These are phyloP conservation scores for Pinna nobilis DNA, from an alignment of 1,140 invertebrate species.

Conservation along the genomic window DNA sequence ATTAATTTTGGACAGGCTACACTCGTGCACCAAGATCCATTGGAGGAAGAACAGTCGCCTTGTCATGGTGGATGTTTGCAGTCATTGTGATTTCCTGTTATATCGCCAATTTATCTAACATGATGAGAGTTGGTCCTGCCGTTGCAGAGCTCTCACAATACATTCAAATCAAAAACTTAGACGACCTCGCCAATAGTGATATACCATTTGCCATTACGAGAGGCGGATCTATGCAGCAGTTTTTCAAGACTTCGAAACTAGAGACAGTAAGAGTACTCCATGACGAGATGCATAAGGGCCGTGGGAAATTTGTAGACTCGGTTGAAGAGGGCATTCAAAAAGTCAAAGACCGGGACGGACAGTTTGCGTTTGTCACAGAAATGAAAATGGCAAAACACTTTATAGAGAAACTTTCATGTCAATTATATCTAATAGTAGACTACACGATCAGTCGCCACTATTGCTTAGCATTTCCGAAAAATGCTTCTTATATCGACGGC, in stretches of 20 bases:
- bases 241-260: slow-evolving; percentile 81
- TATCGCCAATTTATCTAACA: slow-evolving; percentile 60
- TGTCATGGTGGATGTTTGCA: slow-evolving; percentile 67
- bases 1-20: slow-evolving; percentile 56
- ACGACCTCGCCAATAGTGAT: slow-evolving; percentile 84
- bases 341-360: slow-evolving; percentile 72
- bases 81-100: slow-evolving; percentile 62
- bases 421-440: slow-evolving; percentile 53
- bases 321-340: slow-evolving; percentile 53
- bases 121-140: slow-evolving; percentile 45
- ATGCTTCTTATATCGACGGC: slow-evolving; percentile 9
- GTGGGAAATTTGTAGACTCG: slow-evolving; percentile 18
- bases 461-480: slow-evolving; percentile 39
- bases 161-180: slow-evolving; percentile 89
- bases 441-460: slow-evolving; percentile 42
- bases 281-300: slow-evolving; percentile 32
- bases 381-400: slow-evolving; percentile 84
- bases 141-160: slow-evolving; percentile 87
- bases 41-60: slow-evolving; percentile 56
- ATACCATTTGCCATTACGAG: slow-evolving; percentile 22
- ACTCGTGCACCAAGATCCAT: slow-evolving; percentile 52
- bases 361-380: slow-evolving; percentile 98
- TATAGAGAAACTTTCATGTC: slow-evolving; percentile 46
- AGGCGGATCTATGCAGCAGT: slow-evolving; percentile 88
- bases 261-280: slow-evolving; percentile 13